A percentile compares a stretch with the other conserved stretches of the same genome.
Evolutionary conservation across 23 tunicate genomes (phyloP).

Genomic region (Styela plicata): DNA sequence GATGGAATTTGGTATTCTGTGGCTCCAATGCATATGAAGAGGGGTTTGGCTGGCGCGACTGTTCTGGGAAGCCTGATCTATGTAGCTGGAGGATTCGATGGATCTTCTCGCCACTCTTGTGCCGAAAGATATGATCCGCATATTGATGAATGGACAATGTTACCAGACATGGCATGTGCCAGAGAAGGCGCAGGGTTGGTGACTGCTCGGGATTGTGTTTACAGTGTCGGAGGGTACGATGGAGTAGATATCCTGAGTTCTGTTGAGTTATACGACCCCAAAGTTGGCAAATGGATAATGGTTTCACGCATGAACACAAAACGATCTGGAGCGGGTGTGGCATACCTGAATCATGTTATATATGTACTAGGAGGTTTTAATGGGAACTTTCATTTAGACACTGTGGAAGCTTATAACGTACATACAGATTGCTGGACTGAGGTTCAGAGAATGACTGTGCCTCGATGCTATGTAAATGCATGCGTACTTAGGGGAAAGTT

Average conservation of each 20-base stretch:
- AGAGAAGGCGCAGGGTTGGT: constrained; percentile 34
- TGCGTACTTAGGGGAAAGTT: constrained; percentile 18
- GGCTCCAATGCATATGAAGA: constrained; percentile 26
- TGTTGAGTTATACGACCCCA: constrained; percentile 21
- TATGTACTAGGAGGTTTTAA: constrained; percentile 31
- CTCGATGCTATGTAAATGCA: constrained; percentile 29
- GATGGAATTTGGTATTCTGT: constrained; percentile 35
- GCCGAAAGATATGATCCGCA: constrained; percentile 32
- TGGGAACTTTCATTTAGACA: constrained; percentile 27
- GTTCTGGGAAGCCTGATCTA: constrained; percentile 24
- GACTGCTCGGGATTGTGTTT: constrained; percentile 9
- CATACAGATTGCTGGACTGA: constrained; percentile 9
- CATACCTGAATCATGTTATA: constrained; percentile 20
- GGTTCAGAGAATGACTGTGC: constrained; percentile 15
- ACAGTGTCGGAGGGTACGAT: constrained; percentile 26
- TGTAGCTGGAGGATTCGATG: constrained; percentile 32
- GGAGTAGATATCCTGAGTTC: constrained; percentile 23
- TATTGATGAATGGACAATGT: constrained; percentile 24
- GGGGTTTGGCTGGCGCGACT: constrained; percentile 28
- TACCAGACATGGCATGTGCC: constrained; percentile 25
- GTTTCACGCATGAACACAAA: constrained; percentile 15
- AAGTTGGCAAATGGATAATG: constrained; percentile 17
- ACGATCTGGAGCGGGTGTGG: constrained; percentile 32
- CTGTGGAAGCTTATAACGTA: constrained; percentile 21
- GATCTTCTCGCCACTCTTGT: constrained; percentile 19